These are phyloP conservation scores for Setipinna tenuifilis DNA, from an alignment of 2,797 vertebrate genomes.

Conservation along the genomic window DNA sequence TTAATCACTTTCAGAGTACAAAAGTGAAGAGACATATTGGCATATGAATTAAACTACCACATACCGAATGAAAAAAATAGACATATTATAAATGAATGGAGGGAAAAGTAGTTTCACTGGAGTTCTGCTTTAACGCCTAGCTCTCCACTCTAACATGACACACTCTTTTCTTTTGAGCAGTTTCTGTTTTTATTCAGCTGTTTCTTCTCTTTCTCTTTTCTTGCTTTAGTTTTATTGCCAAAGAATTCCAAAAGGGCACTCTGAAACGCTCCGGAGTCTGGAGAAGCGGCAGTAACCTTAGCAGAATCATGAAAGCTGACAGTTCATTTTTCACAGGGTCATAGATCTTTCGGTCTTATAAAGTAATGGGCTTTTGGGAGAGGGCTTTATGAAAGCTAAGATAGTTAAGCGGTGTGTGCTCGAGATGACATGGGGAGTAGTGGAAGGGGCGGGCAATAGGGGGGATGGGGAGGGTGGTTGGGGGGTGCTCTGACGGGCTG, in stretches of 20 bases:
- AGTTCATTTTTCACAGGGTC: constrained; percentile 86
- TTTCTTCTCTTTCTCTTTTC: constrained; percentile 42
- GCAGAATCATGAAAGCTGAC: constrained; percentile 85
- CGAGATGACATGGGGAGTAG: constrained; percentile 69
- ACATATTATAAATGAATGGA: constrained; percentile 17
- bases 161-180: constrained; percentile 50
- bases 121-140: constrained; percentile 8
- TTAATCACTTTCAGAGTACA: constrained; percentile 43
- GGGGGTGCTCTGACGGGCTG: constrained; percentile 31
- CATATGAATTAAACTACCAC: constrained; percentile 22
- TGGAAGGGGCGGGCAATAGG: neutral
- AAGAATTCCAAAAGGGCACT: constrained; percentile 64
- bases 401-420: constrained; percentile 83
- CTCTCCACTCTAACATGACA: constrained; percentile 10
- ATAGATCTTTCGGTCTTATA: constrained; percentile 82
- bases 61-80: constrained; percentile 9
- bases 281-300: constrained; percentile 80
- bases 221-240: constrained; percentile 36
- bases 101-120: neutral
- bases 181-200: constrained; percentile 34
- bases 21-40: constrained; percentile 41
- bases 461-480: constrained; percentile 23
- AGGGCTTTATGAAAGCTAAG: constrained; percentile 82
- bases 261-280: constrained; percentile 66
- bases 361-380: constrained; percentile 85